Evolutionary conservation across 2,888 invertebrate genomes (phyloP).

Genomic region (Ashinkailepas kermadecensis): DNA sequence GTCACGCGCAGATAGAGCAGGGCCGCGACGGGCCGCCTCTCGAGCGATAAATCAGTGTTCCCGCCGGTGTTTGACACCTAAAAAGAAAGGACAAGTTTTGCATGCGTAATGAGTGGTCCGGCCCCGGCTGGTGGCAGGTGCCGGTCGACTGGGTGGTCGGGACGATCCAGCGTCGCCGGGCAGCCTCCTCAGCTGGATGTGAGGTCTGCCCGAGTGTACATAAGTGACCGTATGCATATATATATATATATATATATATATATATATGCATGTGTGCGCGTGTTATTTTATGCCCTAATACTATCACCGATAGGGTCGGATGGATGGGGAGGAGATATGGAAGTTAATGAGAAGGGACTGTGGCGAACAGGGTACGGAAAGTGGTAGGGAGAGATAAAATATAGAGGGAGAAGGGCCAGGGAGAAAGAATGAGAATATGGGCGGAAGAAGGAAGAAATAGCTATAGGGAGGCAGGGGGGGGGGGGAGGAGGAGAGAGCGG

Average conservation of each 20-base stretch:
- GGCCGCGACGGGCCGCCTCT: not conserved
- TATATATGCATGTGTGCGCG: slow-evolving; percentile 18
- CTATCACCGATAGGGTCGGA: slow-evolving; percentile 3
- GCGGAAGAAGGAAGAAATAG: slow-evolving; percentile 42
- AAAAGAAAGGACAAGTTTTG: slow-evolving; percentile 25
- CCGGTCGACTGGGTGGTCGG: slow-evolving; percentile 6
- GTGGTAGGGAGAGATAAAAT: not conserved
- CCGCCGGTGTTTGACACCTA: not conserved
- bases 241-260: no score
- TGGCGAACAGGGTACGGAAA: no score
- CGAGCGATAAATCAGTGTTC: not conserved
- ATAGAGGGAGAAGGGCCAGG: slow-evolving; percentile 21
- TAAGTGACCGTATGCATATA: no score
- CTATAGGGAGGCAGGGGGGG: slow-evolving; percentile 36
- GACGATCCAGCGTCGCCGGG: not conserved
- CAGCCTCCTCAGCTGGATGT: not conserved
- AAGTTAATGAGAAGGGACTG: no score
- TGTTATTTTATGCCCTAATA: not conserved
- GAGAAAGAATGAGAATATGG: slow-evolving; percentile 12
- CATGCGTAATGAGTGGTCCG: slow-evolving; percentile 3
- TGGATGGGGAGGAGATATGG: no score
- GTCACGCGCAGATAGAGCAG: not conserved
- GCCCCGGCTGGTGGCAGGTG: not conserved
- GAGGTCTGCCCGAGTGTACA: no score
- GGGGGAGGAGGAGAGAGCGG: slow-evolving; percentile 25